These are phyloP conservation scores for Drosophila diplacantha DNA, from an alignment of 2,888 invertebrate genomes.

Conservation along the genomic window DNA sequence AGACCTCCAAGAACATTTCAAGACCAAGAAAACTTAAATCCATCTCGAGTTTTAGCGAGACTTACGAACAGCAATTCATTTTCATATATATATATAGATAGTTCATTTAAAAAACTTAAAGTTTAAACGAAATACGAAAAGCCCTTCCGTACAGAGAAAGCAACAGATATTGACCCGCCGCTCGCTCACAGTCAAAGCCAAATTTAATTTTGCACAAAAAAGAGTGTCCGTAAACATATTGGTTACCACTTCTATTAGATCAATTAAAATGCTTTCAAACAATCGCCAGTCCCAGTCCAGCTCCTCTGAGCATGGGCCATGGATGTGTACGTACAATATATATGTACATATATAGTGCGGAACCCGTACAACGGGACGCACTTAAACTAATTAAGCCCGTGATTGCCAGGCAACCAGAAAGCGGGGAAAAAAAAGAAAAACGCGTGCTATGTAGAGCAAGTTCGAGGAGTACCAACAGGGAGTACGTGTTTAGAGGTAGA, in stretches of 20 bases:
- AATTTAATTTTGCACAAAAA: conserved; percentile 12
- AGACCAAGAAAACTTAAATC: no score
- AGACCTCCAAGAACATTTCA: no score
- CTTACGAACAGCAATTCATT: no score
- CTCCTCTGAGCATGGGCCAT: not conserved
- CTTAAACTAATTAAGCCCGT: conserved; percentile 61
- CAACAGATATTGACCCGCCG: conserved; percentile 5
- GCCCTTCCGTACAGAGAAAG: not conserved
- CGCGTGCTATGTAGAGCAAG: not conserved
- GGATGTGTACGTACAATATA: not conserved
- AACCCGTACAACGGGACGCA: conserved; percentile 39
- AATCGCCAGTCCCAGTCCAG: conserved; percentile 6
- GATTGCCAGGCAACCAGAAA: conserved; percentile 40
- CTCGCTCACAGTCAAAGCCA: not conserved
- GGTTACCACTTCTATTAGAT: conserved; percentile 28
- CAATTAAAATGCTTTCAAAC: conserved; percentile 35
- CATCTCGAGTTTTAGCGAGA: no score
- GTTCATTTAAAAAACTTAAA: not conserved
- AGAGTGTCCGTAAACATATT: conserved; percentile 19
- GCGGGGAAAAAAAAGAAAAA: conserved; percentile 1
- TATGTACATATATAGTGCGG: not conserved
- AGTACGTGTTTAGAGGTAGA: conserved; percentile 12
- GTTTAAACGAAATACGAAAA: not conserved
- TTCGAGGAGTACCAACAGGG: conserved; percentile 4
- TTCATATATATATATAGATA: no score